phyloP scores from a whole-genome alignment of 2,797 vertebrate genomes.

The Lophotriccus pileatus region DNA sequence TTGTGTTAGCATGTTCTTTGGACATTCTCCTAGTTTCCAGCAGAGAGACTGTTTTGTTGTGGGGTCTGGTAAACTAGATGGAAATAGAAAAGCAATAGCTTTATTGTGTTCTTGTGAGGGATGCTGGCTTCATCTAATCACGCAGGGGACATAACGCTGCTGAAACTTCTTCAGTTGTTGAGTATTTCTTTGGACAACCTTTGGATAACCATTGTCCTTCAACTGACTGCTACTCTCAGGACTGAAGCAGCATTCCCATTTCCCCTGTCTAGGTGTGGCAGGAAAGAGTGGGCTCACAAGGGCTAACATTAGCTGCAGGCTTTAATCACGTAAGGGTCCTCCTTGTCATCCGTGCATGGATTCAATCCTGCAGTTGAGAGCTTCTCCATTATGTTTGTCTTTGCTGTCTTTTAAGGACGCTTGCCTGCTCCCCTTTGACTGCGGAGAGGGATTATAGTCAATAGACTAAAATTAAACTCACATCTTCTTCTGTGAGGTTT shows the following conservation, averaged over 20 bases:
- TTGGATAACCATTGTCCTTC: background rate
- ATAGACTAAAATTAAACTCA: background rate
- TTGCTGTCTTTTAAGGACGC: background rate
- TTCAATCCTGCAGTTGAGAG: background rate
- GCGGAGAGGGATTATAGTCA: background rate
- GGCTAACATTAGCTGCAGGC: background rate
- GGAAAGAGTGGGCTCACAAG: background rate
- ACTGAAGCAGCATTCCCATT: background rate
- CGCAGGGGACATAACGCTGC: fast-evolving
- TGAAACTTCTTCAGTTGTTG: background rate
- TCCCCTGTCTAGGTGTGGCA: background rate
- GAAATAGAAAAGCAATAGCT: background rate
- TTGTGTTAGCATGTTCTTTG: background rate
- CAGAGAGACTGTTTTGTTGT: background rate
- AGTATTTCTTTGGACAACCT: background rate
- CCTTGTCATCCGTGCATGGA: fast-evolving
- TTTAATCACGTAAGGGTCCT: background rate
- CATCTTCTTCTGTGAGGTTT: background rate
- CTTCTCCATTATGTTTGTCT: background rate
- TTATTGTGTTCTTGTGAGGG: background rate
- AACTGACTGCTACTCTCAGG: background rate
- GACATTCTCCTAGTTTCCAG: background rate
- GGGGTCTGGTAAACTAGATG: background rate
- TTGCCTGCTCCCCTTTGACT: background rate
- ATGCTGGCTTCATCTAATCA: background rate